Percentiles rank a stretch among this genome's conserved stretches.
Evolutionary conservation across 2,113 vertebrate genomes (phyloP).

Genomic region (Vireo altiloquus): DNA sequence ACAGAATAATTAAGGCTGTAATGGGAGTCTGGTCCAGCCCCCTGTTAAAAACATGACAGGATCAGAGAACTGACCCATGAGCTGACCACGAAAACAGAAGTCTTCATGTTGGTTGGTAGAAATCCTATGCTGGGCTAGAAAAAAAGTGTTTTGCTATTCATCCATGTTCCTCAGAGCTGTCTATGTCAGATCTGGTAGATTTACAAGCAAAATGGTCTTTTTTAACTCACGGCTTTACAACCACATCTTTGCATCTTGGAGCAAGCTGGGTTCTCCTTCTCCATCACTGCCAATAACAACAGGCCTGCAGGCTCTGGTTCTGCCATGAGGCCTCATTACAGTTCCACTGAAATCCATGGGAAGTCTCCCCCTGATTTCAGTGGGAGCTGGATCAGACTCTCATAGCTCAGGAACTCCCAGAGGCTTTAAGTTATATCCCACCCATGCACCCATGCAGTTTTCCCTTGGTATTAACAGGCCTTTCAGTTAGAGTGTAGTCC

Average conservation of each 20-base stretch:
- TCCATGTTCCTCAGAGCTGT: not conserved
- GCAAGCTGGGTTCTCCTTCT: not conserved
- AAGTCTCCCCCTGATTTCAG: not conserved
- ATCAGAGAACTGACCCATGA: not conserved
- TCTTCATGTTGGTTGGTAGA: not conserved
- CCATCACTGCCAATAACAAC: not conserved
- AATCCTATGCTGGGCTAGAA: not conserved
- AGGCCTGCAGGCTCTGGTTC: not conserved
- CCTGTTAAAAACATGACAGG: not conserved
- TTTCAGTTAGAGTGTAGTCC: not conserved
- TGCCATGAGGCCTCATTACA: not conserved
- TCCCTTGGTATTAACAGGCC: not conserved
- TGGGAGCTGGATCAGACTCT: not conserved
- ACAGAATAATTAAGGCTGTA: not conserved
- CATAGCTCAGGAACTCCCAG: not conserved
- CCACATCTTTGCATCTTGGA: not conserved
- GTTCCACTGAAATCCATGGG: not conserved
- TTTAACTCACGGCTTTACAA: not conserved
- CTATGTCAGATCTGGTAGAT: not conserved
- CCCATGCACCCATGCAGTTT: not conserved
- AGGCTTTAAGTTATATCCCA: not conserved
- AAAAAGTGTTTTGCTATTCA: not conserved
- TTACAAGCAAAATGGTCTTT: slow-evolving; percentile 6
- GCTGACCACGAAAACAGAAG: not conserved
- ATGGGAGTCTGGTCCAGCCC: not conserved